Conservation (phyloP, 92 coral and sea anemone genomes). For the Epizoanthus stellaris region DNA sequence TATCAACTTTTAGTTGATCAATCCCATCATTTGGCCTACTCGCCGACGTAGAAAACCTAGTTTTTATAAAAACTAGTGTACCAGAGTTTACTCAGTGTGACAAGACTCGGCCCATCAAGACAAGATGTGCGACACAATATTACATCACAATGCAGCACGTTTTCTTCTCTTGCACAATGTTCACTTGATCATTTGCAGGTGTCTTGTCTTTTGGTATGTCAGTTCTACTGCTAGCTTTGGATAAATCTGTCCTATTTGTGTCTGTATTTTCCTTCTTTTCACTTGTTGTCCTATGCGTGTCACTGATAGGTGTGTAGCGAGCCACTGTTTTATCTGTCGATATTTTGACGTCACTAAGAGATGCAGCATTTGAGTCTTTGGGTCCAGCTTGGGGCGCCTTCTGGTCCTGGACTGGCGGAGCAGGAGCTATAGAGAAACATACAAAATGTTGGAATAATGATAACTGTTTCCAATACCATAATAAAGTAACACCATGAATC, state of each 20-base stretch:
- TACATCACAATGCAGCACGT: constrained; percentile 85
- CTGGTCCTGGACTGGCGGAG: constrained; percentile 29
- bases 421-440: constrained; percentile 17
- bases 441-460: too few relatives aligned
- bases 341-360: constrained; percentile 67
- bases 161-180: constrained; percentile 69
- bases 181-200: constrained; percentile 42
- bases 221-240: constrained; percentile 14
- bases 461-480: too few relatives aligned
- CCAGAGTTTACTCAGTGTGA: too few relatives aligned
- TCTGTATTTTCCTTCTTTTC: constrained; percentile 8
- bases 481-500: too few relatives aligned
- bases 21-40: too few relatives aligned
- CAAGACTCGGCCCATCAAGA: neutral
- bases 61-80: too few relatives aligned
- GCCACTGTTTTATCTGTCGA: constrained; percentile 65
- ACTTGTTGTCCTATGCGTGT: neutral
- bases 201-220: constrained; percentile 10
- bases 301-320: constrained; percentile 29
- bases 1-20: too few relatives aligned
- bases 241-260: constrained; percentile 4
- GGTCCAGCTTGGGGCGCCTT: constrained; percentile 18
- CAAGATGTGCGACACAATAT: too few relatives aligned
- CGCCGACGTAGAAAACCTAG: too few relatives aligned
- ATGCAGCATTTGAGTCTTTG: constrained; percentile 43